Evolutionary conservation across 2,888 invertebrate species (phyloP), one percentile per base, ranked within the genome.

Genomic region (Eupithecia tripunctaria): DNA sequence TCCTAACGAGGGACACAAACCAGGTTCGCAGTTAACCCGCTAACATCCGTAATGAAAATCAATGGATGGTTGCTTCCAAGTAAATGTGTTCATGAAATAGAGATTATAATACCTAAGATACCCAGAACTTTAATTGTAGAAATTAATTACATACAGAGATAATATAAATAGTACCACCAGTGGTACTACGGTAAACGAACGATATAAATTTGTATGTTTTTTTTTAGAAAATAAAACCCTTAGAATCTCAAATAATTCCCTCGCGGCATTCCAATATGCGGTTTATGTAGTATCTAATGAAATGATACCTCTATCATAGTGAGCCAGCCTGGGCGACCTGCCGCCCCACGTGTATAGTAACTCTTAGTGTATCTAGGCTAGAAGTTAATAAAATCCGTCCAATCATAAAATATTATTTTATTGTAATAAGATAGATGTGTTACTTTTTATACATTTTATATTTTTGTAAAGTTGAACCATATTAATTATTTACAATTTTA

Each of bases 271-370:
- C 43, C n/a, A n/a, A n/a, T 10, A 47, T 18, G 47, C n/a, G 43
- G 7, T 43, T n/a, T n/a, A n/a, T n/a, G 18, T 41, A 41, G 38
- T 14, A 38, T 41, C 41, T 2, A 41, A 51, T 14, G 6, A 59
- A 38, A 62, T 8, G 67, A 67, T 63, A n/a, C n/a, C n/a, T n/a
- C n/a, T n/a, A 27, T 56, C 18, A 15, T 63, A 25, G 15, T 62
- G 18, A 25, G 70, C 62, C 43, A 78, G 70, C 77, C 78, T 80
- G 81, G 77, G 75, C 81, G 82, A 21, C 79, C 86, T 85, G 88
- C 89, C 88, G 88, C 89, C 88, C 91, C 90, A 91, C 92, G 91
- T 92, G 91, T 92, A 92, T 89, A 91, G 91, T 89, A 76, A 80
- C 78, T 84, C 82, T 84, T 84, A 80, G 74, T 74, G 64, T 78